These are phyloP conservation scores for Hafferia zeledoni DNA, from an alignment of 2,797 vertebrate species.

Conservation along the genomic window DNA sequence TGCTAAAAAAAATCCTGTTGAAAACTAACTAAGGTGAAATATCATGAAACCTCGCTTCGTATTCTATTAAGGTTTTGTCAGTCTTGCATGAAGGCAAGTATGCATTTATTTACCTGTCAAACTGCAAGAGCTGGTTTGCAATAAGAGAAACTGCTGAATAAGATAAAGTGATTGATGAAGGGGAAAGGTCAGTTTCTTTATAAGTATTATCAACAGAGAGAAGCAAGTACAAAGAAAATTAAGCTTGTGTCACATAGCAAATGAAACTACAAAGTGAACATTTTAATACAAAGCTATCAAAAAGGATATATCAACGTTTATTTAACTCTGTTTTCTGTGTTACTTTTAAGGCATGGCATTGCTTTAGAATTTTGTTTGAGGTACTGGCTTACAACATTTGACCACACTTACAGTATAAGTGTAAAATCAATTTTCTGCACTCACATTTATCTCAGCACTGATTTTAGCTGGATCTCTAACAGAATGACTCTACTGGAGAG, in stretches of 20 bases:
- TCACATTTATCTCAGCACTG: constrained; percentile 77
- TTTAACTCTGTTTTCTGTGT: constrained; percentile 48
- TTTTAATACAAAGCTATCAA: constrained; percentile 3
- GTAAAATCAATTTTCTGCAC: constrained; percentile 81
- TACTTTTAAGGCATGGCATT: constrained; percentile 48
- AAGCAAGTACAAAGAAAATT: constrained; percentile 14
- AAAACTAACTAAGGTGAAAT: constrained; percentile 35
- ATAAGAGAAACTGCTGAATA: background rate
- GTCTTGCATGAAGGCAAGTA: background rate
- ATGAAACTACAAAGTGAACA: constrained; percentile 31
- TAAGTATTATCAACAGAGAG: constrained; percentile 17
- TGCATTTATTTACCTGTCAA: constrained; percentile 22
- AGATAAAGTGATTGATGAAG: background rate
- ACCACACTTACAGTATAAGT: constrained; percentile 76
- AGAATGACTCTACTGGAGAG: constrained; percentile 75
- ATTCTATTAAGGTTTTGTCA: background rate
- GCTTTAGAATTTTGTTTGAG: constrained; percentile 62
- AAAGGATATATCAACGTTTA: constrained; percentile 19
- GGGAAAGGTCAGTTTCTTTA: background rate
- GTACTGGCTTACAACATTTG: constrained; percentile 75
- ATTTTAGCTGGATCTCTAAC: constrained; percentile 76
- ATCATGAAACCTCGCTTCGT: background rate
- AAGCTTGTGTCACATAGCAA: background rate
- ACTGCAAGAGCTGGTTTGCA: background rate
- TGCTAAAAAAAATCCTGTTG: background rate